Evolutionary conservation across 2,888 invertebrate species (phyloP).

Genomic region (Altica lythri): DNA sequence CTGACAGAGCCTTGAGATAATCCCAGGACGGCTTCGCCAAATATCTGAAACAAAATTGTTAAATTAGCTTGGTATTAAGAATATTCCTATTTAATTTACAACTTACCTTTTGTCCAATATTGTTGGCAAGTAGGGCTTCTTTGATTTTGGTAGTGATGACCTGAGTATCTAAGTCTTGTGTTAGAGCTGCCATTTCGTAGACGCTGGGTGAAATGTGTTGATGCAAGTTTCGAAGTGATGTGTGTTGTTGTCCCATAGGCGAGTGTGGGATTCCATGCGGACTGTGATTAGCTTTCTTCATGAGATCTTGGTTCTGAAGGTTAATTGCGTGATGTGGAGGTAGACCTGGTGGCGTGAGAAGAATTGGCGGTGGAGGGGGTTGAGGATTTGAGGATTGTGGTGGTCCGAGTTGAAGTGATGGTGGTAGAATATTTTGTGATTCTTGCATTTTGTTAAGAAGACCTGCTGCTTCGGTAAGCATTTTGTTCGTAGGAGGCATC

Average conservation of each 20-base stretch:
- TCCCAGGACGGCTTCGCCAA: slow-evolving; percentile 96
- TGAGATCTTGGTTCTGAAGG: slow-evolving; percentile 65
- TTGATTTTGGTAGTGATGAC: slow-evolving; percentile 96
- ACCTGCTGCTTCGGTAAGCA: slow-evolving; percentile 73
- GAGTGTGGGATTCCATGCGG: slow-evolving; percentile 62
- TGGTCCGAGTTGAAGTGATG: slow-evolving; percentile 59
- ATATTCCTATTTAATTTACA: neutral
- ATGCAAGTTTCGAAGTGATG: slow-evolving; percentile 72
- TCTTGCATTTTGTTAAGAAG: slow-evolving; percentile 73
- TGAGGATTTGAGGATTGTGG: slow-evolving; percentile 54
- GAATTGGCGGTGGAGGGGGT: slow-evolving; percentile 63
- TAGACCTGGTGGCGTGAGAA: slow-evolving; percentile 76
- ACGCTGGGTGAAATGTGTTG: slow-evolving; percentile 93
- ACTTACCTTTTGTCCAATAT: slow-evolving; percentile 91
- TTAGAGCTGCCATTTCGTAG: slow-evolving; percentile 96
- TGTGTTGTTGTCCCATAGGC: slow-evolving; percentile 65
- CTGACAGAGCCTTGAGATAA: slow-evolving; percentile 96
- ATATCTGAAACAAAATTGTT: slow-evolving; percentile 65
- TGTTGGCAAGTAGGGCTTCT: slow-evolving; percentile 93
- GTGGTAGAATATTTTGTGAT: slow-evolving; percentile 64
- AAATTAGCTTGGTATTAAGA: neutral
- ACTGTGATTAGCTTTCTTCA: slow-evolving; percentile 63
- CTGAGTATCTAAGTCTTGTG: slow-evolving; percentile 95
- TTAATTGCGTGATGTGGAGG: slow-evolving; percentile 76
- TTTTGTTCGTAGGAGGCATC: slow-evolving; percentile 78